Conservation (phyloP, 2,113 vertebrate genomes). For the Tachysurus fulvidraco region DNA sequence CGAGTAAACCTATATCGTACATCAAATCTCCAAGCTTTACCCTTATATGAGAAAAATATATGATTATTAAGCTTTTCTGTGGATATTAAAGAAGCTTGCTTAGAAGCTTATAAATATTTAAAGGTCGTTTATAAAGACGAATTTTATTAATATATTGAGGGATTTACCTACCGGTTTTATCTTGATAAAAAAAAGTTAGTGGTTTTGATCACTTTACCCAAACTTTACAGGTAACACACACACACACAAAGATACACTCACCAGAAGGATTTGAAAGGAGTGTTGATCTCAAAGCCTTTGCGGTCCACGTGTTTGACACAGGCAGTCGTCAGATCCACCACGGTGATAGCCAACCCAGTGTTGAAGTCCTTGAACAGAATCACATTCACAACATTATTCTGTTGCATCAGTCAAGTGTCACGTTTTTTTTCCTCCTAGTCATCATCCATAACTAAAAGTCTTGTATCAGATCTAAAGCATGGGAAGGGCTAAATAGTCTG, state of each 20-base stretch:
- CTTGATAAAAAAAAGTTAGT: background rate
- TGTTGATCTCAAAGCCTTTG: slow-evolving; percentile 90
- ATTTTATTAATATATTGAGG: slow-evolving; percentile 35
- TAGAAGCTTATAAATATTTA: slow-evolving; percentile 45
- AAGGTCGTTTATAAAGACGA: slow-evolving; percentile 52
- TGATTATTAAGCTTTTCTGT: slow-evolving; percentile 41
- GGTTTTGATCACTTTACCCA: background rate
- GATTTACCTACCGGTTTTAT: slow-evolving; percentile 24
- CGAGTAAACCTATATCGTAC: background rate
- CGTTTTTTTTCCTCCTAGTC: background rate
- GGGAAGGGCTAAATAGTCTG: background rate
- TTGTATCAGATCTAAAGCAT: background rate
- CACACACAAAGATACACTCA: slow-evolving; percentile 60
- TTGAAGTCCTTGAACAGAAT: slow-evolving; percentile 80
- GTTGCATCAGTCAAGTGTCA: background rate
- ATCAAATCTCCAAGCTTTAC: slow-evolving; percentile 31
- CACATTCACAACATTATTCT: background rate
- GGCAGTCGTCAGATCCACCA: slow-evolving; percentile 87
- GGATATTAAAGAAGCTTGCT: slow-evolving; percentile 26
- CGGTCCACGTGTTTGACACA: slow-evolving; percentile 85
- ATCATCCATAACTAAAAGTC: background rate
- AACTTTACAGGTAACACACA: background rate
- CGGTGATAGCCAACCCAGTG: slow-evolving; percentile 83
- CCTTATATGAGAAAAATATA: slow-evolving; percentile 36
- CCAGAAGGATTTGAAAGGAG: slow-evolving; percentile 96